phyloP scores from a whole-genome alignment of 2,113 vertebrate species.

The Axis porcinus region DNA sequence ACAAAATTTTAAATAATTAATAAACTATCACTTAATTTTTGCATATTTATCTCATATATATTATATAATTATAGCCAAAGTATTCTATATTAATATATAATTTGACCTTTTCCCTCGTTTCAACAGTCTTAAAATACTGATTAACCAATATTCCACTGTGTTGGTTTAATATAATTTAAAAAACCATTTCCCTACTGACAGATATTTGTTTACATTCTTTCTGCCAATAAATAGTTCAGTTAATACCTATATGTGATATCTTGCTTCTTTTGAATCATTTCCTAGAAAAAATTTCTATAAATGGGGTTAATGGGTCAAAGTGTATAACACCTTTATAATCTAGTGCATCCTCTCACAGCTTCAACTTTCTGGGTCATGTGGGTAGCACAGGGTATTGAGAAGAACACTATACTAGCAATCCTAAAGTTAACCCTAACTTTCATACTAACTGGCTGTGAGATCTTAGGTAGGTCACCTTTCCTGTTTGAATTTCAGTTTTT shows the following conservation, averaged over 20 bases:
- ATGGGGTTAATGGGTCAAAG: neutral
- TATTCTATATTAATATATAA: conserved; percentile 27
- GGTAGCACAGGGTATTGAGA: neutral
- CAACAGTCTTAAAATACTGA: neutral
- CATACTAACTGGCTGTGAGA: neutral
- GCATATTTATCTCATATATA: neutral
- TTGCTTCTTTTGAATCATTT: conserved; percentile 31
- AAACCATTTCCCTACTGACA: neutral
- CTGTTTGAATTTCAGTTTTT: neutral
- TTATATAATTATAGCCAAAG: neutral
- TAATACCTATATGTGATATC: neutral
- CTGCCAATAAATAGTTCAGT: neutral
- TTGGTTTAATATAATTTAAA: conserved; percentile 30
- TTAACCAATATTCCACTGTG: neutral
- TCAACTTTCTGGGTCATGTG: neutral
- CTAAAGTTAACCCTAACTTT: neutral
- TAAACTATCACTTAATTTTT: conserved; percentile 25
- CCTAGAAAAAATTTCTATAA: conserved; percentile 4
- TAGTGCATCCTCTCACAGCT: neutral
- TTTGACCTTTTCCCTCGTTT: conserved; percentile 14
- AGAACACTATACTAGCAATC: neutral
- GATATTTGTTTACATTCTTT: conserved; percentile 1
- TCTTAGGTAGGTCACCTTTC: neutral
- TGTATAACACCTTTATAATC: neutral
- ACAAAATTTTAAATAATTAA: neutral